These are phyloP conservation scores for Pachyrhynchus sulphureomaculatus DNA, from an alignment of 1,140 invertebrate genomes.

Conservation along the genomic window DNA sequence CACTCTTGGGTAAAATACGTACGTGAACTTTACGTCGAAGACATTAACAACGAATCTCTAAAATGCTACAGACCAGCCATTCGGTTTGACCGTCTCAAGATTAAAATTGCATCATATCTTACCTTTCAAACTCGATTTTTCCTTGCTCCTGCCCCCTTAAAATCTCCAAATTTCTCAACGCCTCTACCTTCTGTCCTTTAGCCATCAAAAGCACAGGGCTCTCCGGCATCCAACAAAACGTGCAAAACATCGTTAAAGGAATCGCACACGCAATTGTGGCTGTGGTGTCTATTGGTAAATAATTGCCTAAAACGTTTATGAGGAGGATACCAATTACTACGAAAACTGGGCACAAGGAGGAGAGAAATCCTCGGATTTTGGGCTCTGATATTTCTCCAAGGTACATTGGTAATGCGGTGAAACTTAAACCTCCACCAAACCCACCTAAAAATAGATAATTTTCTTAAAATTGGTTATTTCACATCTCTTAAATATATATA, in stretches of 20 bases:
- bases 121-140: constrained; percentile 63
- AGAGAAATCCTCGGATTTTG: constrained; percentile 60
- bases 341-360: constrained; percentile 39
- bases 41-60: too few species aligned
- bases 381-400: constrained; percentile 66
- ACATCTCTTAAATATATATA: neutral
- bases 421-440: constrained; percentile 66
- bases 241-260: constrained; percentile 61
- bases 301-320: constrained; percentile 66
- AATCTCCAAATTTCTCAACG: constrained; percentile 33
- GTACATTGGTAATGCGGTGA: constrained; percentile 63
- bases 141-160: constrained; percentile 62
- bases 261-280: constrained; percentile 59
- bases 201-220: constrained; percentile 49
- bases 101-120: too few species aligned
- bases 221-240: constrained; percentile 55
- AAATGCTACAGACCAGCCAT: too few species aligned
- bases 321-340: constrained; percentile 63
- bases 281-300: constrained; percentile 59
- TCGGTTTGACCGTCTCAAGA: too few species aligned
- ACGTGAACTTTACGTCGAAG: too few species aligned
- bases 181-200: constrained; percentile 31
- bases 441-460: constrained; percentile 53
- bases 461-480: constrained; percentile 50
- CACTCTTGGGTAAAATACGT: too few species aligned